Evolutionary conservation across 1,140 invertebrate species (phyloP).

Genomic region (Magallana gigas): DNA sequence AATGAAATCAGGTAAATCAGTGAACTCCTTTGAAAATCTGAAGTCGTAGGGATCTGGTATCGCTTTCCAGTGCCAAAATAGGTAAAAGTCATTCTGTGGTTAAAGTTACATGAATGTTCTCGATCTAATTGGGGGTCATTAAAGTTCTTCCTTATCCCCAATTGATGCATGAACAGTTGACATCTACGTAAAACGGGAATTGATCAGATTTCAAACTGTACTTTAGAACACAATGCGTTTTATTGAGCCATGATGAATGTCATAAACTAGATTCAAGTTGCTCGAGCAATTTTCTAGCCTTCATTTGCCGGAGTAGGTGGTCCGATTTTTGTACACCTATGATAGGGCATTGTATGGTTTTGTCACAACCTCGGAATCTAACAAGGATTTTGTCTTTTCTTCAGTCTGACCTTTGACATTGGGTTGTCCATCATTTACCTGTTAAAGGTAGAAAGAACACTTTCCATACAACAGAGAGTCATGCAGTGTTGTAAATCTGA

Average conservation of each 20-base stretch:
- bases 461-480: too few species aligned
- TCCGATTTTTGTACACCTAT: background rate
- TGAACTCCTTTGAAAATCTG: too few species aligned
- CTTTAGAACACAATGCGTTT: conserved; percentile 24
- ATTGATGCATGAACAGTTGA: conserved; percentile 5
- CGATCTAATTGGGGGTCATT: conserved; percentile 1
- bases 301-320: conserved; percentile 19
- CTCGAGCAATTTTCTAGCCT: too few species aligned
- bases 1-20: too few species aligned
- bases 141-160: conserved; percentile 1
- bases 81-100: background rate
- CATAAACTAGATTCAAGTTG: background rate
- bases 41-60: background rate
- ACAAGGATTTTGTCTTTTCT: too few species aligned
- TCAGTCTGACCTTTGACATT: background rate
- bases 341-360: background rate
- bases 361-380: background rate
- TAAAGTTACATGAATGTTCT: background rate
- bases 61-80: background rate
- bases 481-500: too few species aligned
- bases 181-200: background rate
- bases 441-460: background rate
- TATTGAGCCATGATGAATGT: conserved; percentile 20
- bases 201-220: conserved; percentile 25
- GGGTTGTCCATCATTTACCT: background rate